A percentile compares a stretch with the other conserved stretches of the same genome.
These are phyloP conservation scores for Pteromalus puparum DNA, from an alignment of 1,140 invertebrate genomes.

Conservation along the genomic window DNA sequence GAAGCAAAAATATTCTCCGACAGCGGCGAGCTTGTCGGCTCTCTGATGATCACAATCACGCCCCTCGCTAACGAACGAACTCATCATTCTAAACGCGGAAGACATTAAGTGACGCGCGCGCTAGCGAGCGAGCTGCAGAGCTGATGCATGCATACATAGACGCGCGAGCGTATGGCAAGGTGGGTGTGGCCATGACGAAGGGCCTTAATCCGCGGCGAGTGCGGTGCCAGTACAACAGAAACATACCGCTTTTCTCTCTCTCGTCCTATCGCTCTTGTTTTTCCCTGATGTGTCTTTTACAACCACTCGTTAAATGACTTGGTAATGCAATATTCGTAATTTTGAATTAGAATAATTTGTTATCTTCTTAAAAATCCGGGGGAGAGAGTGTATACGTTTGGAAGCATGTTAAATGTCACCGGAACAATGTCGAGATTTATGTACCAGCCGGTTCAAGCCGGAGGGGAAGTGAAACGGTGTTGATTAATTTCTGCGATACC, in stretches of 20 bases:
- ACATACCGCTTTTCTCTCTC: neutral
- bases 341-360: too few relatives aligned
- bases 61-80: constrained; percentile 45
- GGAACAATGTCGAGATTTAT: constrained; percentile 30
- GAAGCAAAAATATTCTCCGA: constrained; percentile 25
- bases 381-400: too few relatives aligned
- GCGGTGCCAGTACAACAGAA: neutral
- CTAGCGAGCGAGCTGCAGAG: neutral
- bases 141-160: neutral
- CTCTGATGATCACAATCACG: constrained; percentile 40
- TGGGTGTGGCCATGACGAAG: constrained; percentile 43
- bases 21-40: neutral
- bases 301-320: neutral
- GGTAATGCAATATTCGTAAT: neutral
- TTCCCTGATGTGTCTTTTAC: neutral
- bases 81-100: constrained; percentile 51
- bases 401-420: neutral
- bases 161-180: neutral
- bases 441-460: neutral
- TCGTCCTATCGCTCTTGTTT: constrained; percentile 24
- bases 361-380: too few relatives aligned
- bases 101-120: constrained; percentile 43
- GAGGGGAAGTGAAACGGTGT: neutral
- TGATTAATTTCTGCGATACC: constrained; percentile 28
- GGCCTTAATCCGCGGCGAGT: constrained; percentile 35